Conservation (phyloP, 2,113 vertebrate species). For the Gulo gulo region DNA sequence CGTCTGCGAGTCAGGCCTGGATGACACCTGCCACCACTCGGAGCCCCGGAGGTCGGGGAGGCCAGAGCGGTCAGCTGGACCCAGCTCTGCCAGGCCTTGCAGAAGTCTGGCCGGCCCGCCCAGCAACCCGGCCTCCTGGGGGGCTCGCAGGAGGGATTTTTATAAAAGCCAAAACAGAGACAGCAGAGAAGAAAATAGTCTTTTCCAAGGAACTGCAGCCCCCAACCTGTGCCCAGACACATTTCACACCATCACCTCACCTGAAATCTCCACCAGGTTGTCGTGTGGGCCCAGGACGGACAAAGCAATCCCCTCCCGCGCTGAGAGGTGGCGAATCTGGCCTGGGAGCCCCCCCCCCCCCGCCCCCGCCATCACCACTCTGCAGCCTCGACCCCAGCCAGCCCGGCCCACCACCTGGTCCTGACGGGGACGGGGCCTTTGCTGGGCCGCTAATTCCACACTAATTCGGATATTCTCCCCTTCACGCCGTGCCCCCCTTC, state of each 20-base stretch:
- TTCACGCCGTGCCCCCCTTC: not conserved
- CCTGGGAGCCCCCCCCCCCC: too few relatives aligned
- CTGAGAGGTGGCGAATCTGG: not conserved
- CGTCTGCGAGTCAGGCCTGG: not conserved
- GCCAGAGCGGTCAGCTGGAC: not conserved
- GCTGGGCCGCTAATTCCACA: not conserved
- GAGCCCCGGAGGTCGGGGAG: not conserved
- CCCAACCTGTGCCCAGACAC: not conserved
- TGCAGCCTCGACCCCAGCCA: accelerated
- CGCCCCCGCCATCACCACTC: not conserved
- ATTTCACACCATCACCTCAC: not conserved
- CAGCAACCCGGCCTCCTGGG: not conserved
- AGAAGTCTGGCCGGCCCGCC: not conserved
- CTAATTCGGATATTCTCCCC: not conserved
- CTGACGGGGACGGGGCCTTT: not conserved
- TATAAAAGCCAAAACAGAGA: not conserved
- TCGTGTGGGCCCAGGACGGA: not conserved
- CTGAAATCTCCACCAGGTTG: not conserved
- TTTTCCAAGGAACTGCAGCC: not conserved
- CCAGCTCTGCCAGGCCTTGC: not conserved
- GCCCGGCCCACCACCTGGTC: not conserved
- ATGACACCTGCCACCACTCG: accelerated
- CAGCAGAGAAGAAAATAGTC: not conserved
- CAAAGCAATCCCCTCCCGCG: not conserved
- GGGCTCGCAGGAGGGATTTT: not conserved